These are phyloP conservation scores for Prunella fulvescens DNA, from an alignment of 2,113 vertebrate species.

Conservation along the genomic window DNA sequence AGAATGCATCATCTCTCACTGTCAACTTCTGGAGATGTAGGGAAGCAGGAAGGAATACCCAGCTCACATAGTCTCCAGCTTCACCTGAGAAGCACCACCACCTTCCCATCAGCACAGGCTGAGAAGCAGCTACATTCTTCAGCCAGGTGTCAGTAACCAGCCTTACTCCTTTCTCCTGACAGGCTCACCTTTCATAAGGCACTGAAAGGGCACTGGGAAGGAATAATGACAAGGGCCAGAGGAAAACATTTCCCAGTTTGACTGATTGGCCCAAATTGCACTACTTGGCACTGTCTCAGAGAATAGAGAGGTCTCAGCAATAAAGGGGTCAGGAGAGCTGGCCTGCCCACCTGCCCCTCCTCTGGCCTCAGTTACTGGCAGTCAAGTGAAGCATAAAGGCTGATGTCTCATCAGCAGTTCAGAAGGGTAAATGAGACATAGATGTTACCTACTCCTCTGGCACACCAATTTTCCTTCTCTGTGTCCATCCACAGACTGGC, in stretches of 20 bases:
- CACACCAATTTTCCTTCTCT: neutral
- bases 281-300: neutral
- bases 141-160: neutral
- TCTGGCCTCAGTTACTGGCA: neutral
- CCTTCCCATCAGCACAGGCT: neutral
- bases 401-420: neutral
- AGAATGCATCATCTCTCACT: neutral
- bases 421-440: neutral
- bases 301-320: neutral
- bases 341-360: neutral
- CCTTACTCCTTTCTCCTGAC: neutral
- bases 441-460: neutral
- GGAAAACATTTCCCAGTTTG: neutral
- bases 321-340: neutral
- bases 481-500: neutral
- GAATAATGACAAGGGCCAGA: neutral
- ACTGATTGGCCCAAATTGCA: neutral
- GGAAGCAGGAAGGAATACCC: neutral
- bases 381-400: neutral
- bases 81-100: neutral
- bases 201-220: neutral
- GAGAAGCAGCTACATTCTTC: neutral
- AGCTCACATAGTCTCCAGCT: neutral
- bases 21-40: neutral
- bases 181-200: neutral